Evolutionary conservation across 1,140 invertebrate genomes (phyloP).

Genomic region (Eulimnadia texana): DNA sequence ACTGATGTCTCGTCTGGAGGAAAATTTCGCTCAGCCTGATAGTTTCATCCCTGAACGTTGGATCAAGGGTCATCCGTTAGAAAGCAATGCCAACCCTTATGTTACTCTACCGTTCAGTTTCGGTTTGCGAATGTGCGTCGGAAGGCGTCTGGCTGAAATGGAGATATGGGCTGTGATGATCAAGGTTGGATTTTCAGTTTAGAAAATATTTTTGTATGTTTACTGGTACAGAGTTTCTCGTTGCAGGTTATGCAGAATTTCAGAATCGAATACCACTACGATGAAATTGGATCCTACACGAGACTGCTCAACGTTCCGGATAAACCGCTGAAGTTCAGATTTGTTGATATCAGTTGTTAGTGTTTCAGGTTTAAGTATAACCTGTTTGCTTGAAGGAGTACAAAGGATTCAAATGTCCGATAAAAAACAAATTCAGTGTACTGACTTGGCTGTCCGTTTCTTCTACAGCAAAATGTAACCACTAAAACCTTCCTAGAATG

Average conservation of each 20-base stretch:
- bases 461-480: too few species aligned
- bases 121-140: slow-evolving; percentile 30
- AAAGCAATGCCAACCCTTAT: slow-evolving; percentile 26
- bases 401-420: too few species aligned
- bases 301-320: slow-evolving; percentile 43
- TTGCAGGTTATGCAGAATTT: slow-evolving; percentile 12
- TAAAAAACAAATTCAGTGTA: too few species aligned
- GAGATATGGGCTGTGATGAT: slow-evolving; percentile 23
- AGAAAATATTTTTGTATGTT: not conserved
- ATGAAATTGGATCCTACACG: slow-evolving; percentile 21
- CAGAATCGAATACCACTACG: slow-evolving; percentile 15
- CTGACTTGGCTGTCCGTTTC: too few species aligned
- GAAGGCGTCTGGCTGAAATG: slow-evolving; percentile 27
- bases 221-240: not conserved
- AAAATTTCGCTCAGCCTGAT: slow-evolving; percentile 6
- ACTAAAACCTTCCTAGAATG: too few species aligned
- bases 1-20: slow-evolving; percentile 25
- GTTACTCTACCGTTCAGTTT: slow-evolving; percentile 29
- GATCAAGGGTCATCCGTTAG: slow-evolving; percentile 7
- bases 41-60: slow-evolving; percentile 20
- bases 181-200: not conserved
- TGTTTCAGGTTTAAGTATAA: too few species aligned
- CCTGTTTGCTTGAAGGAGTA: too few species aligned
- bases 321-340: slow-evolving; percentile 44
- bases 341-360: slow-evolving; percentile 26